Percentiles rank a stretch among this genome's conserved stretches.
These are phyloP conservation scores for Epinephelus awoara DNA, from an alignment of 2,797 vertebrate genomes.

Conservation along the genomic window DNA sequence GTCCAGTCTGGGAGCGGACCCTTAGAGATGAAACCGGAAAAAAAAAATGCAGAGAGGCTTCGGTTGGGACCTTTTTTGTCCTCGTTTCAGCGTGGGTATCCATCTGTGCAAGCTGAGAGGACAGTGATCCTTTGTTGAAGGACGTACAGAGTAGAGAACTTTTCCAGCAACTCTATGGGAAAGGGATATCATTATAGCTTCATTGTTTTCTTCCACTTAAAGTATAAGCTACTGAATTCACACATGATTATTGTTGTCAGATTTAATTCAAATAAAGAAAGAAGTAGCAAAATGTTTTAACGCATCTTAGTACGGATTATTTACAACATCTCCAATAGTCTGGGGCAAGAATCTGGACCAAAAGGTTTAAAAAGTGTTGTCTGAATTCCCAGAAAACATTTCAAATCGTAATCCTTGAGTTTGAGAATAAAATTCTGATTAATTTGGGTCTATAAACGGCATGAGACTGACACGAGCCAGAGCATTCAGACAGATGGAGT, in stretches of 20 bases:
- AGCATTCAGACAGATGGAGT: slow-evolving; percentile 62
- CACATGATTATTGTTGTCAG: not conserved
- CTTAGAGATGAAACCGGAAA: slow-evolving; percentile 51
- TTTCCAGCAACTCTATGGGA: slow-evolving; percentile 27
- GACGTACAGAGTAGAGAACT: slow-evolving; percentile 41
- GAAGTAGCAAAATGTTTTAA: not conserved
- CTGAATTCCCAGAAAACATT: not conserved
- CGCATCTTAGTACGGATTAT: not conserved
- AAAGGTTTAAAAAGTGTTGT: not conserved
- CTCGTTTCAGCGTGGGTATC: slow-evolving; percentile 82
- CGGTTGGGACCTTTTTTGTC: slow-evolving; percentile 82
- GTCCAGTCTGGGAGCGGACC: slow-evolving; percentile 66
- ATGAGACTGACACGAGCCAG: slow-evolving; percentile 82
- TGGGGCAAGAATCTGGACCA: not conserved
- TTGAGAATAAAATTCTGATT: not conserved
- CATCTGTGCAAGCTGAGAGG: slow-evolving; percentile 81
- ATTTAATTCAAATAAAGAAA: not conserved
- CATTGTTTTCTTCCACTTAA: not conserved
- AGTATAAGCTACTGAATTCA: not conserved
- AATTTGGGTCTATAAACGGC: slow-evolving; percentile 43
- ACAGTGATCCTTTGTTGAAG: slow-evolving; percentile 74
- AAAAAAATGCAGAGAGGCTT: slow-evolving; percentile 69
- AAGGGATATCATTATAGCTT: not conserved
- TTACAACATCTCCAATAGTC: not conserved
- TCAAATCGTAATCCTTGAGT: not conserved